phyloP scores from a whole-genome alignment of 2,888 invertebrate genomes.

The Pachydiplax longipennis region DNA sequence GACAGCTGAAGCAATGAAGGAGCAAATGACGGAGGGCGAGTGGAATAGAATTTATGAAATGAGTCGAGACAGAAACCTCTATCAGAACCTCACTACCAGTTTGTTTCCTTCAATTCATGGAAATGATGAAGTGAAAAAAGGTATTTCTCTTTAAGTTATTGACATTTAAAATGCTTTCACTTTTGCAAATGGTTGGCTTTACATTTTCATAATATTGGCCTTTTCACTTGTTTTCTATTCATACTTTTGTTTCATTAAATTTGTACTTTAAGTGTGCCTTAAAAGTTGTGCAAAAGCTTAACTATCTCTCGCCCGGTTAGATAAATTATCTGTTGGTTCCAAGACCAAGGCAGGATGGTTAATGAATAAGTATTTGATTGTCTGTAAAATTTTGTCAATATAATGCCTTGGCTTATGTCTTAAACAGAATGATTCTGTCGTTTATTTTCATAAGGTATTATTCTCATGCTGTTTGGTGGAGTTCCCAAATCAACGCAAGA shows the following conservation, averaged over 20 bases:
- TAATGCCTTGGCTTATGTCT: no score
- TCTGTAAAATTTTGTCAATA: no score
- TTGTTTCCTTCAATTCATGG: slow-evolving; percentile 97
- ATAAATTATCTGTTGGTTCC: no score
- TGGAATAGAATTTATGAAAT: slow-evolving; percentile 97
- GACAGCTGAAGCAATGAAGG: slow-evolving; percentile 89
- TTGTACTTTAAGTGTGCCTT: background rate
- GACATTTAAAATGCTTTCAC: background rate
- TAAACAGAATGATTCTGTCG: no score
- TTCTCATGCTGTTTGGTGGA: slow-evolving; percentile 96
- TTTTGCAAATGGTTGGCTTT: no score
- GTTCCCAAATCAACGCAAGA: slow-evolving; percentile 94
- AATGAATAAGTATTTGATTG: no score
- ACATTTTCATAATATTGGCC: background rate
- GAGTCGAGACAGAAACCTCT: slow-evolving; percentile 92
- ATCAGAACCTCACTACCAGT: slow-evolving; percentile 87
- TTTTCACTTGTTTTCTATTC: background rate
- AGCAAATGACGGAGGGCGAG: slow-evolving; percentile 92
- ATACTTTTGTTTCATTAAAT: background rate
- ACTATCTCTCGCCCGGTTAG: no score
- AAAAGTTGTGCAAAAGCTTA: background rate
- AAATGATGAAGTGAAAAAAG: slow-evolving; percentile 92
- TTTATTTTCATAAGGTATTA: slow-evolving; percentile 71
- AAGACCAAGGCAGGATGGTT: no score
- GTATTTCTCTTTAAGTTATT: slow-evolving; percentile 53